These are phyloP conservation scores for Stegostoma tigrinum DNA, from an alignment of 2,113 vertebrate species.

Conservation along the genomic window DNA sequence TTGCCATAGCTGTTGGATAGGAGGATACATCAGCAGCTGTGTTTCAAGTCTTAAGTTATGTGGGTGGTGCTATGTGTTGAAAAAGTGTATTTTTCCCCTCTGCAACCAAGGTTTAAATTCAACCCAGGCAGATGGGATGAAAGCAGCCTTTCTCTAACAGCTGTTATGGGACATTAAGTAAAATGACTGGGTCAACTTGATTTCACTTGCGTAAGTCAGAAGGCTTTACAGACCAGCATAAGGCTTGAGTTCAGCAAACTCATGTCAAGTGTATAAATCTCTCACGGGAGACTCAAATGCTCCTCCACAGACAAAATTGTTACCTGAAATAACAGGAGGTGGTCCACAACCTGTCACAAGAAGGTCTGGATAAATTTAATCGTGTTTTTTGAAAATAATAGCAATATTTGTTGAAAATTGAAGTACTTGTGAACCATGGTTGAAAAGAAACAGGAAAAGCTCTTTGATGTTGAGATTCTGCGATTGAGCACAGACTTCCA, in stretches of 20 bases:
- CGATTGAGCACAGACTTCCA: not conserved
- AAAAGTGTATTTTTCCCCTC: not conserved
- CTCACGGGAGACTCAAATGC: not conserved
- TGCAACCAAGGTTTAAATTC: constrained; percentile 18
- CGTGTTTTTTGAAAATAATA: not conserved
- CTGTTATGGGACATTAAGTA: constrained; percentile 23
- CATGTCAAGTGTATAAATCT: not conserved
- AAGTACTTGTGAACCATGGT: not conserved
- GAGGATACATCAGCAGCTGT: not conserved
- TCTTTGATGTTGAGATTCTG: not conserved
- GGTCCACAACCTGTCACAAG: not conserved
- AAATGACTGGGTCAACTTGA: constrained; percentile 20
- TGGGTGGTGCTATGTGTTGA: not conserved
- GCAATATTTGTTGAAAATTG: not conserved
- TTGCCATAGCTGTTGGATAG: not conserved
- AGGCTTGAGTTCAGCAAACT: not conserved
- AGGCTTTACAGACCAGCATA: not conserved
- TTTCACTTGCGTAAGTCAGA: constrained; percentile 1
- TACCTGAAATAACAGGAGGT: too few species aligned
- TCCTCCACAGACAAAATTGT: too few species aligned
- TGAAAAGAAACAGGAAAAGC: not conserved
- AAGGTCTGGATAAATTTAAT: not conserved
- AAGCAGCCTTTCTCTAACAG: constrained; percentile 27
- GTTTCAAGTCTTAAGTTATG: not conserved
- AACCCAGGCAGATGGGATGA: constrained; percentile 30